phyloP scores from a whole-genome alignment of 2,797 vertebrate species.

The Margarornis squamiger region DNA sequence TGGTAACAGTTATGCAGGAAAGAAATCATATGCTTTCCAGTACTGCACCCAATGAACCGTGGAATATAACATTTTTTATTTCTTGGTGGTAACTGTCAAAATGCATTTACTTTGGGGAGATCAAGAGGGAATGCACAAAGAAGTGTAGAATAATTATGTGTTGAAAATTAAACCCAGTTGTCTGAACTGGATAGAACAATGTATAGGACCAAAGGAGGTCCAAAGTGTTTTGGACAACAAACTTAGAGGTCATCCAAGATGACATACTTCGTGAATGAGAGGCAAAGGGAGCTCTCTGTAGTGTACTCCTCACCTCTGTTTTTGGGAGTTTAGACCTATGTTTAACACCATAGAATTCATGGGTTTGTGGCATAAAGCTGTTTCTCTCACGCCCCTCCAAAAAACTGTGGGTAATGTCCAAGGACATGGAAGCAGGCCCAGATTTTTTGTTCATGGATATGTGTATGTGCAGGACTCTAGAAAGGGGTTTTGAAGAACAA shows the following conservation, averaged over 20 bases:
- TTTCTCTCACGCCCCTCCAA: not conserved
- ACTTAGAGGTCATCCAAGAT: constrained; percentile 30
- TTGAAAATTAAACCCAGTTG: constrained; percentile 61
- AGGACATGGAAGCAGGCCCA: not conserved
- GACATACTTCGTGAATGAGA: not conserved
- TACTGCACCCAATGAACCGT: not conserved
- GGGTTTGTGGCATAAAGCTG: not conserved
- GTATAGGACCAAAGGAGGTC: constrained; percentile 40
- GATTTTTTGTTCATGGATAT: not conserved
- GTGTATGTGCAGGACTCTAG: not conserved
- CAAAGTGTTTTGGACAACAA: constrained; percentile 23
- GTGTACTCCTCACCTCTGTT: not conserved
- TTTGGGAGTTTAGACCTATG: not conserved
- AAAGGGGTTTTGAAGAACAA: not conserved
- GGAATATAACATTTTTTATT: constrained; percentile 13
- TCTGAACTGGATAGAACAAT: constrained; percentile 45
- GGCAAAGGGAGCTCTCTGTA: not conserved
- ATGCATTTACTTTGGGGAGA: constrained; percentile 17
- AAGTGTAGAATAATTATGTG: constrained; percentile 44
- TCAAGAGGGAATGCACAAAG: constrained; percentile 29
- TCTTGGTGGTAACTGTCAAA: constrained; percentile 49
- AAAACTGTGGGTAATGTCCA: not conserved
- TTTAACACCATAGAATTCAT: not conserved
- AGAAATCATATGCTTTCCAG: not conserved
- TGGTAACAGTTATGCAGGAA: not conserved